Evolutionary conservation across 2,113 vertebrate species (phyloP).

Genomic region (Paraplagusia blochii): DNA sequence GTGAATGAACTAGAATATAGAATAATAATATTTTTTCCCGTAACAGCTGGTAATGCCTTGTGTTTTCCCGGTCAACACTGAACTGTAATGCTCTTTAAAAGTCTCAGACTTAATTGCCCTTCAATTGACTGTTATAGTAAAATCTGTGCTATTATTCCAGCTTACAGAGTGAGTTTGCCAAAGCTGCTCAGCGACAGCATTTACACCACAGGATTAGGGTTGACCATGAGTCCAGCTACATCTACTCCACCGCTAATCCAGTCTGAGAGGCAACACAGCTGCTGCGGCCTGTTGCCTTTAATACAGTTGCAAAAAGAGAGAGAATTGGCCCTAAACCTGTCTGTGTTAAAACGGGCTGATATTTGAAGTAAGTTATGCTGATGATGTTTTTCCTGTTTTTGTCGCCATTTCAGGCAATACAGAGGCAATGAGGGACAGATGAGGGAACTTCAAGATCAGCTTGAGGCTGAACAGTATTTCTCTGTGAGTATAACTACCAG

Average conservation of each 20-base stretch:
- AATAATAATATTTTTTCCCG: no score
- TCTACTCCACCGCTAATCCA: constrained; percentile 53
- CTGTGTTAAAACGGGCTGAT: neutral
- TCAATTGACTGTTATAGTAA: constrained; percentile 52
- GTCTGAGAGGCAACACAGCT: constrained; percentile 11
- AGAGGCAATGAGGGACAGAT: constrained; percentile 99
- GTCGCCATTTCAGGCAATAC: constrained; percentile 82
- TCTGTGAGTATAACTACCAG: constrained; percentile 80
- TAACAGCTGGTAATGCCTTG: no score
- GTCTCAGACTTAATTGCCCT: constrained; percentile 47
- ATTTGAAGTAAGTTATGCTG: neutral
- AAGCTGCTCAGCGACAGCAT: constrained; percentile 55
- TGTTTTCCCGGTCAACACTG: constrained; percentile 6
- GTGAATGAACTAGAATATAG: no score
- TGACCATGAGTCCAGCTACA: constrained; percentile 39
- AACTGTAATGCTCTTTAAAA: constrained; percentile 62
- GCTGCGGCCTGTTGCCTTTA: constrained; percentile 4
- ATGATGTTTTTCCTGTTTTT: neutral
- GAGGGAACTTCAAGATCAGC: constrained; percentile 98
- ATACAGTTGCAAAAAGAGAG: neutral
- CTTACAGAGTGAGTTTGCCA: constrained; percentile 50
- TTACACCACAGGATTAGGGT: constrained; percentile 67
- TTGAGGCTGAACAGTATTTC: constrained; percentile 99
- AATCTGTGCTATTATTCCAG: constrained; percentile 63
- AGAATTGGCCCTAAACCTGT: neutral